Evolutionary conservation across 2,113 vertebrate species (phyloP).

Genomic region (Agapornis roseicollis): DNA sequence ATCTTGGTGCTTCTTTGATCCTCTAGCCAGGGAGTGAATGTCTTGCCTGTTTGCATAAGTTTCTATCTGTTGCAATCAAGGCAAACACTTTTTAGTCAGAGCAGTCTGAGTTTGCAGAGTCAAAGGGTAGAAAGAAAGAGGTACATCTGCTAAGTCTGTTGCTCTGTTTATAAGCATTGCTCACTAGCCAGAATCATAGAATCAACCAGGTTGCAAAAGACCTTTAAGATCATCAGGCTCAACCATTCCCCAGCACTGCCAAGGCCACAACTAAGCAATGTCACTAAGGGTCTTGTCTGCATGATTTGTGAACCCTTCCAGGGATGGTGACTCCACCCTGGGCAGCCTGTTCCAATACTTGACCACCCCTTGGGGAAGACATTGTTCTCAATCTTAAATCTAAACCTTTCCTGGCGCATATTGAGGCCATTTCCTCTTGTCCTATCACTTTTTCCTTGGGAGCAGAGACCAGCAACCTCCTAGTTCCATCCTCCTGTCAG

Average conservation of each 20-base stretch:
- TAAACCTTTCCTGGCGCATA: not conserved
- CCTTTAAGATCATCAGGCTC: not conserved
- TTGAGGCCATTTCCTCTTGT: not conserved
- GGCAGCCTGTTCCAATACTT: not conserved
- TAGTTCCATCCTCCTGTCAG: not conserved
- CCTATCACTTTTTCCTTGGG: not conserved
- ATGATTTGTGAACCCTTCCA: not conserved
- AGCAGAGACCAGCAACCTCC: not conserved
- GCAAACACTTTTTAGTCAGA: not conserved
- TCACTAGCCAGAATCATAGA: not conserved
- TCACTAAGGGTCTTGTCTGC: not conserved
- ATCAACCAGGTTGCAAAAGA: not conserved
- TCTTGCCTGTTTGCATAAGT: not conserved
- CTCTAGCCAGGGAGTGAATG: not conserved
- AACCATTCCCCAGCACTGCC: not conserved
- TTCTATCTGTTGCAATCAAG: not conserved
- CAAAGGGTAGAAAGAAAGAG: not conserved
- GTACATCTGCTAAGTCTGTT: not conserved
- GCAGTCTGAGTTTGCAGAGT: not conserved
- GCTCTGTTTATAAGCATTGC: not conserved
- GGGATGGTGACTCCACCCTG: not conserved
- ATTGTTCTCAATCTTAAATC: not conserved
- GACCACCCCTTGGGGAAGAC: not conserved
- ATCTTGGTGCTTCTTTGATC: not conserved
- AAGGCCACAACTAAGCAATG: not conserved